These are phyloP conservation scores for Drosophila watanabei DNA, from an alignment of 1,140 invertebrate genomes.

Conservation along the genomic window DNA sequence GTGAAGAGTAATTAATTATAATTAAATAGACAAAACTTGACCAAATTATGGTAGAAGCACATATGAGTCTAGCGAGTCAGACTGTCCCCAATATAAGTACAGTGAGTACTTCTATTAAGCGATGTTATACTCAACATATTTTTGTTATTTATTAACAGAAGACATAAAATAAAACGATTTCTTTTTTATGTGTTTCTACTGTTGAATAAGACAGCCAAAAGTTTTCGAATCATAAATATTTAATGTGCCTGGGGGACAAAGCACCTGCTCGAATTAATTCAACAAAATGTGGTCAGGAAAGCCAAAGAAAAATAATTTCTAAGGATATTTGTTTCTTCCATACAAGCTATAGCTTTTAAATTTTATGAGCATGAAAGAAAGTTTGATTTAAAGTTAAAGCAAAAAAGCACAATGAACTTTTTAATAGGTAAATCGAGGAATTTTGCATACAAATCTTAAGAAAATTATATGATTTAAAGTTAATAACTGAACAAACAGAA, in stretches of 20 bases:
- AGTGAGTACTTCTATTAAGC: background rate
- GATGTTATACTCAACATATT: background rate
- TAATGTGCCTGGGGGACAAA: conserved; percentile 59
- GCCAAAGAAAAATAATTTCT: background rate
- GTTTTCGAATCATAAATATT: conserved; percentile 63
- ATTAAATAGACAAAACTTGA: conserved; percentile 57
- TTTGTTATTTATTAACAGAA: background rate
- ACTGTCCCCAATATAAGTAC: conserved; percentile 12
- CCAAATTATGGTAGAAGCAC: conserved; percentile 16
- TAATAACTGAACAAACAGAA: too few species aligned
- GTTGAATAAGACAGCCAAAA: conserved; percentile 40
- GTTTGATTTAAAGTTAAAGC: background rate
- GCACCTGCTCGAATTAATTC: conserved; percentile 40
- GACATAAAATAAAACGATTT: background rate
- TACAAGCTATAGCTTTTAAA: background rate
- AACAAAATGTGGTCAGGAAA: conserved; percentile 18
- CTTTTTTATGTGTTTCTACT: conserved; percentile 1
- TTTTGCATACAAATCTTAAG: background rate
- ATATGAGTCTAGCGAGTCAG: background rate
- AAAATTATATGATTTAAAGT: too few species aligned
- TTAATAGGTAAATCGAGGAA: background rate
- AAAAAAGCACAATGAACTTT: background rate
- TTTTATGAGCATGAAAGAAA: background rate
- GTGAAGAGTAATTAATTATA: conserved; percentile 78
- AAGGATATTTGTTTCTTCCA: conserved; percentile 5